Percentiles rank a stretch among this genome's conserved stretches.
Evolutionary conservation across 2,888 invertebrate genomes (phyloP).

Genomic region (Pollenia angustigena): DNA sequence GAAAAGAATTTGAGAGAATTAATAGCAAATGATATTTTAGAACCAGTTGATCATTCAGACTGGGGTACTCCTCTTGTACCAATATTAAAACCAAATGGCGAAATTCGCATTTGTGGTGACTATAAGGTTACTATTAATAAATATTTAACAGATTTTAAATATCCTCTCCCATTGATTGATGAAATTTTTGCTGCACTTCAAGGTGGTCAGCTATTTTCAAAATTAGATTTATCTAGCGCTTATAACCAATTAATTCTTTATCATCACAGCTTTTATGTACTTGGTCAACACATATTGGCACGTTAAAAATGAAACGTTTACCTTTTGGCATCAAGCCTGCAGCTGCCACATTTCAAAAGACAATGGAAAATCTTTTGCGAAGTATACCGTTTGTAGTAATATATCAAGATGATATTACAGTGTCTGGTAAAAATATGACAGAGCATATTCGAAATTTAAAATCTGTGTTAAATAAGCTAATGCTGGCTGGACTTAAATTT

Average conservation of each 20-base stretch:
- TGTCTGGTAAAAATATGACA: too few species aligned
- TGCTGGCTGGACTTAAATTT: slow-evolving; percentile 46
- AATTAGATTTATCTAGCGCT: slow-evolving; percentile 34
- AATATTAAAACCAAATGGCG: slow-evolving; percentile 43
- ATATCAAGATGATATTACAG: neutral
- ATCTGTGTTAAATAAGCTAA: slow-evolving; percentile 63
- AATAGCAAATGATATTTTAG: too few species aligned
- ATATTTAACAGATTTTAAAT: slow-evolving; percentile 42
- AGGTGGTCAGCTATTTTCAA: slow-evolving; percentile 34
- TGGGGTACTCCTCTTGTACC: slow-evolving; percentile 61
- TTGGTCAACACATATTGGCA: slow-evolving; percentile 48
- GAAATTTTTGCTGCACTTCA: slow-evolving; percentile 47
- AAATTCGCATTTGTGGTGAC: slow-evolving; percentile 50
- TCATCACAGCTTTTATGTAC: slow-evolving; percentile 39
- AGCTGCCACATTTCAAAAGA: neutral
- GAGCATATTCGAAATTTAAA: slow-evolving; percentile 10
- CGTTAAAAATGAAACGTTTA: slow-evolving; percentile 44
- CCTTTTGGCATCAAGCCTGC: slow-evolving; percentile 60
- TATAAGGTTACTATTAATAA: slow-evolving; percentile 55
- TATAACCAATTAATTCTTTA: slow-evolving; percentile 39
- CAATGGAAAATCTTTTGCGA: too few species aligned
- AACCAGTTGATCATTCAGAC: slow-evolving; percentile 37
- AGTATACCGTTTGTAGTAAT: neutral
- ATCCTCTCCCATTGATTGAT: slow-evolving; percentile 40
- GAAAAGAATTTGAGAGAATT: too few species aligned